These are phyloP conservation scores for Brienomyrus brachyistius DNA, from an alignment of 2,113 vertebrate species.

Conservation along the genomic window DNA sequence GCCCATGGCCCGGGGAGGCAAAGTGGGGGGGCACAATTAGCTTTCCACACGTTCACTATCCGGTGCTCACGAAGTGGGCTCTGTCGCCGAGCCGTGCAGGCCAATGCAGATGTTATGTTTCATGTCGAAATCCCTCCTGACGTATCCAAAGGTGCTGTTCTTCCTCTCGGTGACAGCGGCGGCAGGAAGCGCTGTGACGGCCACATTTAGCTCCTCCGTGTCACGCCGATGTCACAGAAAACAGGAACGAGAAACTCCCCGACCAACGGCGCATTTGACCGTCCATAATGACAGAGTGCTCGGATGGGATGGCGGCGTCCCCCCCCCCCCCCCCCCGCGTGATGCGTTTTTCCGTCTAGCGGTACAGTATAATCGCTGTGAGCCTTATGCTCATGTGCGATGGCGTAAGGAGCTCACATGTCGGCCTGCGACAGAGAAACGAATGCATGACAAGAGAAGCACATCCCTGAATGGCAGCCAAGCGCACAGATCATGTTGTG, in stretches of 20 bases:
- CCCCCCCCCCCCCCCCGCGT: background rate
- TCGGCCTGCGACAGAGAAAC: background rate
- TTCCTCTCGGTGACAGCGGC: conserved; percentile 29
- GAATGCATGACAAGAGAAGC: background rate
- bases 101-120: background rate
- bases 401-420: background rate
- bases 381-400: background rate
- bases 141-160: conserved; percentile 22
- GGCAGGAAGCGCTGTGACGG: conserved; percentile 23
- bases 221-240: conserved; percentile 39
- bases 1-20: background rate
- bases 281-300: background rate
- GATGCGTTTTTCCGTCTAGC: background rate
- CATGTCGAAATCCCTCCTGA: conserved; percentile 26
- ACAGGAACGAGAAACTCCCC: conserved; percentile 1
- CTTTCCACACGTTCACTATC: background rate
- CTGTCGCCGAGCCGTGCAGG: background rate
- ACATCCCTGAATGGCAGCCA: background rate
- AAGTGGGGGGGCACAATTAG: background rate
- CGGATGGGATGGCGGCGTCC: no score
- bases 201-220: conserved; percentile 25
- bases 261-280: background rate
- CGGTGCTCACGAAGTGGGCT: background rate
- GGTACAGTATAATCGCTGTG: background rate
- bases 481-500: background rate